Base-by-base conservation (phyloP, 1,140 invertebrate species). In the Drosophila aff. region DNA sequence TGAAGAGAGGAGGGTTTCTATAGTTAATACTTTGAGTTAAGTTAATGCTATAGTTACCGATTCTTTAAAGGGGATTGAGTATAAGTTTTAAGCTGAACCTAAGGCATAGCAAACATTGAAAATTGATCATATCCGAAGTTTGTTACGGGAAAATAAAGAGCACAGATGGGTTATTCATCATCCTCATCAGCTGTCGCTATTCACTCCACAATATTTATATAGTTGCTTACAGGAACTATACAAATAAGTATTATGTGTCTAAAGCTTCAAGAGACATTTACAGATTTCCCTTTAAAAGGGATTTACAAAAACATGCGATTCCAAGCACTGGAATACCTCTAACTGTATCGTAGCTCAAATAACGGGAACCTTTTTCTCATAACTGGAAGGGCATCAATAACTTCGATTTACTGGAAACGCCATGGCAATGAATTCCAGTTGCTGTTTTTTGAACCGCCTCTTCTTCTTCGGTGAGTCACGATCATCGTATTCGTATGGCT, bases 401-500 rank as follows among this genome's bases (percentile, higher is more conserved):
- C 23, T 44, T 68, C 49, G 33, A 43, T 18, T 33, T 7, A 8
- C 23, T 40, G 53, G 53, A 26, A 23, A 23, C n/a, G 5, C 21
- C 18, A 26, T 40, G 21, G 26, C 13, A 15, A 36, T 63, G 15
- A 40, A 28, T 38, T 21, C 26, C 16, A 26, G 15, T 28, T 43
- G 47, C 40, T 13, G 38, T 31, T 52, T 28, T 23, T 28, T 21
- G 4, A 44, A n/a, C 15, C 31, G 16, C 31, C 52, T 38, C 33
- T 36, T 26, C 47, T 38, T 46, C 43, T 43, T 52, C 49, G 64
- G 50, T 78, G 75, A 78, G 50, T 78, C 75, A 78, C 67, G 74
- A 84, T 89, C 73, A 46, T 53, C n/a, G 79, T 63, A 64, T 74
- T 89, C 73, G 81, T 89, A 84, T 89, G 73, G 84, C 83, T 89